Evolutionary conservation across 2,888 invertebrate species (phyloP).

Genomic region (Leptopilina drosophilae): DNA sequence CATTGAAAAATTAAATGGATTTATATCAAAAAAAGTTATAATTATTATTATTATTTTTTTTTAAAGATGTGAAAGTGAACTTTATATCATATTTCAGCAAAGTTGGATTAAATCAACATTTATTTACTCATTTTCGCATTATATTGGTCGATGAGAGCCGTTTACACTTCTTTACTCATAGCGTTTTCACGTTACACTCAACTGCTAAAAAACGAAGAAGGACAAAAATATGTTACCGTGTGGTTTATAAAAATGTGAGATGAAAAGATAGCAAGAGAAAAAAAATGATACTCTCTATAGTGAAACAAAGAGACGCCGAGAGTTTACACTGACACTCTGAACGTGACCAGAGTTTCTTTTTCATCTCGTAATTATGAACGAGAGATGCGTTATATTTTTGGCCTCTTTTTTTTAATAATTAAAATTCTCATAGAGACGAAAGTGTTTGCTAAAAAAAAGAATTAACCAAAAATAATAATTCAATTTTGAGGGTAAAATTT

Average conservation of each 20-base stretch:
- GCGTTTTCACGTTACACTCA: slow-evolving; percentile 10
- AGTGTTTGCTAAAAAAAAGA: not conserved
- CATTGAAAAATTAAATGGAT: no score
- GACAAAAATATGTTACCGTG: not conserved
- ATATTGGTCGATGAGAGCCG: not conserved
- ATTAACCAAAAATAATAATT: not conserved
- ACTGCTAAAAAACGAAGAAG: not conserved
- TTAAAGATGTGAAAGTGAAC: no score
- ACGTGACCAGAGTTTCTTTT: slow-evolving; percentile 37
- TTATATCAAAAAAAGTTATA: no score
- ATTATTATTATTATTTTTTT: no score
- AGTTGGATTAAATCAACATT: not conserved
- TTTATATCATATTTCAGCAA: not conserved
- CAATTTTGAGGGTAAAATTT: not conserved
- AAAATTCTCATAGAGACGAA: not conserved
- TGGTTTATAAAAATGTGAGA: slow-evolving; percentile 29
- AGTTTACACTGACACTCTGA: slow-evolving; percentile 27
- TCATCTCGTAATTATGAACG: slow-evolving; percentile 29
- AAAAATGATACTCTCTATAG: slow-evolving; percentile 5
- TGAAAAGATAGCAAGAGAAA: slow-evolving; percentile 16
- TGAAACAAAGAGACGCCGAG: slow-evolving; percentile 38
- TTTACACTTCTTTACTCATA: not conserved
- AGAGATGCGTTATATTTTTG: slow-evolving; percentile 15
- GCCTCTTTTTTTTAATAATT: slow-evolving; percentile 16
- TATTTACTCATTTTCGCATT: not conserved